Evolutionary conservation across 2,888 invertebrate species (phyloP).

Genomic region (Chrysomela aeneicollis): DNA sequence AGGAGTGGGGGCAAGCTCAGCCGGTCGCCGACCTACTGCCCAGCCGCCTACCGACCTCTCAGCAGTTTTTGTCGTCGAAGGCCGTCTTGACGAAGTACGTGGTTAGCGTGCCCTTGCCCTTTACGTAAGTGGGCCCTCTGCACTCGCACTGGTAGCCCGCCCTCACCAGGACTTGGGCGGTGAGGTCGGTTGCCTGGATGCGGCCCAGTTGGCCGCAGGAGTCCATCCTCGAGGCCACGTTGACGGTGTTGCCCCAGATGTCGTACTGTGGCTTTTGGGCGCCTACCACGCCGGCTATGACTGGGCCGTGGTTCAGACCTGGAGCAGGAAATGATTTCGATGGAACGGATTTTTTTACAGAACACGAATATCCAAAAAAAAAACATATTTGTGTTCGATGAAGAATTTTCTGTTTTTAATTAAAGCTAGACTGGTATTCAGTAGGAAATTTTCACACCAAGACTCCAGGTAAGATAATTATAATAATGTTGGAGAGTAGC

Average conservation of each 20-base stretch:
- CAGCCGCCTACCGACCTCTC: background rate
- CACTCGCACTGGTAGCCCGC: conserved; percentile 90
- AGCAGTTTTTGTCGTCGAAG: conserved; percentile 65
- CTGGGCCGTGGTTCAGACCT: conserved; percentile 90
- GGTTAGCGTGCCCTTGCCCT: conserved; percentile 90
- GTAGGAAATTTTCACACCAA: too few relatives aligned
- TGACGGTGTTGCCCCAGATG: conserved; percentile 99
- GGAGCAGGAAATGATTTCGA: background rate
- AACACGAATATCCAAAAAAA: background rate
- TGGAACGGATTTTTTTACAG: too few relatives aligned
- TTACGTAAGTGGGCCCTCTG: conserved; percentile 91
- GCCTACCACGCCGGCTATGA: conserved; percentile 96
- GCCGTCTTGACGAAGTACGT: conserved; percentile 93
- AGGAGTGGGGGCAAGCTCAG: too few relatives aligned
- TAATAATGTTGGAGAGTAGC: too few relatives aligned
- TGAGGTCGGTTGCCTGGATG: conserved; percentile 85
- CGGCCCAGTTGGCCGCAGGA: conserved; percentile 90
- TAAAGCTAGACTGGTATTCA: too few relatives aligned
- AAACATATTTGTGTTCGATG: too few relatives aligned
- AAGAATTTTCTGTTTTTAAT: too few relatives aligned
- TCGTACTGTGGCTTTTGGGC: conserved; percentile 98
- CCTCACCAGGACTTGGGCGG: conserved; percentile 82
- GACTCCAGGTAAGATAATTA: too few relatives aligned
- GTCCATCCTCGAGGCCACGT: conserved; percentile 97
- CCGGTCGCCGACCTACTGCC: background rate